phyloP scores from a whole-genome alignment of 1,140 invertebrate genomes.

The Chrysomallon squamiferum region DNA sequence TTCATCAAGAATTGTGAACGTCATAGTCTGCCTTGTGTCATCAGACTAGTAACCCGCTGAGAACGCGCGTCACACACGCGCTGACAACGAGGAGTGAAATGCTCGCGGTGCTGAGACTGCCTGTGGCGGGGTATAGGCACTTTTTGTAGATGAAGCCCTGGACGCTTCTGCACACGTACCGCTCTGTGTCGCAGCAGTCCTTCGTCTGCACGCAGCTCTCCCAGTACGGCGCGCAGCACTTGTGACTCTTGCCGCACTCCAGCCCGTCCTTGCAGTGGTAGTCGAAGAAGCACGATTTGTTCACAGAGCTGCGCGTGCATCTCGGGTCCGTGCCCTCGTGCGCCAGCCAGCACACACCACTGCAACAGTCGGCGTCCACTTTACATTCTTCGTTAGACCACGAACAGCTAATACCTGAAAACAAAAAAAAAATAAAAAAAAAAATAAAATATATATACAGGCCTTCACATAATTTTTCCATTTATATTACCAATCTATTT shows the following conservation, averaged over 20 bases:
- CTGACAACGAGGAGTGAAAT: not conserved
- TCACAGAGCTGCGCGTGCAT: conserved; percentile 31
- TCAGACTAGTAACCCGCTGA: too few relatives aligned
- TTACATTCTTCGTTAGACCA: conserved; percentile 44
- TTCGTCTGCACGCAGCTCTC: conserved; percentile 27
- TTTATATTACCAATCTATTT: too few relatives aligned
- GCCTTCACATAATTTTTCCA: too few relatives aligned
- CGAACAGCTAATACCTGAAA: conserved; percentile 15
- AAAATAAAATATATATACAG: too few relatives aligned
- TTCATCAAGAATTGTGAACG: too few relatives aligned
- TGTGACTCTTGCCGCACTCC: conserved; percentile 27
- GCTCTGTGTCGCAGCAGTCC: conserved; percentile 33
- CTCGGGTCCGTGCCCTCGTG: conserved; percentile 37
- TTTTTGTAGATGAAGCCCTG: conserved; percentile 39
- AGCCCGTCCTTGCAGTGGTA: conserved; percentile 41
- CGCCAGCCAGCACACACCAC: conserved; percentile 24
- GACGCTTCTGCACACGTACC: conserved; percentile 29
- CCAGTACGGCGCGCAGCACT: conserved; percentile 45
- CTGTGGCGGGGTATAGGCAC: conserved; percentile 29
- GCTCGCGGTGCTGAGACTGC: not conserved
- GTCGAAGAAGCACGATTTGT: conserved; percentile 34
- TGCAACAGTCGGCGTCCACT: conserved; percentile 33
- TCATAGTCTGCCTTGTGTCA: too few relatives aligned
- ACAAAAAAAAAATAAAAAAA: too few relatives aligned
- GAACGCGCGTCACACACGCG: too few relatives aligned